Base-by-base conservation (phyloP, 2,888 invertebrate genomes). In the Lamellibrachia columna region DNA sequence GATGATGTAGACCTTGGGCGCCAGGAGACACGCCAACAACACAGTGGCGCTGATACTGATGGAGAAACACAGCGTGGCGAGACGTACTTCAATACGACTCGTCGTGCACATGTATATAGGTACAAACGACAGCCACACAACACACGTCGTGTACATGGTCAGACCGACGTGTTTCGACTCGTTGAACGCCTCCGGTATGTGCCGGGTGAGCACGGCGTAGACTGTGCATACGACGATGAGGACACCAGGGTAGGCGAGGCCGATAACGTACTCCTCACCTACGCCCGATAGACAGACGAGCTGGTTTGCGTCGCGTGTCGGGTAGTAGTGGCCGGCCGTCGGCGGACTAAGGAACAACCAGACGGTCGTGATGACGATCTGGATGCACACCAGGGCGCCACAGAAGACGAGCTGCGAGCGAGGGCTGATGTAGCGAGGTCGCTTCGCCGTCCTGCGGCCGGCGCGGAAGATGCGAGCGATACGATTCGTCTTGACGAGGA, bases 21-120 rank as follows among this genome's bases (percentile, higher is more conserved):
- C 98, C 97, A 99, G 99, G 94, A 99, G 97, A 96, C 99, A 99
- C 93, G 98, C 98, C 93, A 99, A 98, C 9, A 99, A 98, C 94
- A 99, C 99, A 95, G 98, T 98, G 94, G 99, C 99, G 95, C 98
- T 98, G 94, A 99, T 97, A 94, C 98, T 98, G 96, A 99, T 99
- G 95, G 99, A 98, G 95, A 99, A 98, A 93, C 98, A 98, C 98
- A 99, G 98, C 96, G 98, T 98, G 95, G 98, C 99, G 96, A 99
- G 98, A 93, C 99, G 97, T 93, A 99, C 97, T 15, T 98, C 98
- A 94, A 99, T 96, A 93, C 96, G 96, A 93, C 95, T 95, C 11
- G 96, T 96, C 22, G 97, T 97, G 90, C 96, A 96, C 93, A 97
- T 98, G 97, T 99, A 98, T 96, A 97, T 96, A 90, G 97, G 96